Base-by-base conservation (phyloP, 2,113 vertebrate genomes). In the Oryzias woworae region DNA sequence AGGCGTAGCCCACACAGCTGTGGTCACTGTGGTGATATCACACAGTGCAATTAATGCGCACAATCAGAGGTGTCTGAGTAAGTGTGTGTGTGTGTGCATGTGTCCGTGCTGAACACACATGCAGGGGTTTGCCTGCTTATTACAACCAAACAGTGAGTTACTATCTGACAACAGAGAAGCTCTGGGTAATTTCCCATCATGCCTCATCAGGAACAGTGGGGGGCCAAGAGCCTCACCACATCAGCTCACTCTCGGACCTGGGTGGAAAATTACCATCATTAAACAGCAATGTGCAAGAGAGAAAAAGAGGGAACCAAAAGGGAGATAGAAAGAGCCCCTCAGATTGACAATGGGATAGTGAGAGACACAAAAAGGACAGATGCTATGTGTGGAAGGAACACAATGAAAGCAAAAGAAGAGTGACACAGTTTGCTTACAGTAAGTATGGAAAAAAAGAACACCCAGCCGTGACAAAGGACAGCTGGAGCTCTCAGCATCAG, bases 211-310 rank as follows among this genome's bases (percentile, higher is more conserved):
- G 84, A 89, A 90, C 89, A 90, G 86, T 46, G 2, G 89, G 89
- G 73, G 71, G 71, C 84, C 80, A 69, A 87, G 85, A 85, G 87
- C 84, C 68, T 84, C 73, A 41, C 87, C 83, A 85, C 87, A 90
- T 90, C 87, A 90, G 89, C 89, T 90, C 89, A 88, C 85, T 87
- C 84, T 87, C 85, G 80, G 89, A 90, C 89, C 87, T 85, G 89
- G 86, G 81, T 82, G 78, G 89, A 87, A 89, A 89, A 90, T 88
- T 89, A 89, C 86, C 80, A 69, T 90, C 83, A 91, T 89, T 89
- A 87, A 88, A 88, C 80, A 77, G 72, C 53, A 50, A 84, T 74
- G 84, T 83, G 81, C 15, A 56, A 70, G 79, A 43, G 85, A 84
- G 77, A 77, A 71, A 82, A 68, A 75, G 71, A 77, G 61, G 62